Percentiles rank a stretch among this genome's conserved stretches.
Conservation (phyloP, 2,113 vertebrate genomes). For the Takifugu flavidus region DNA sequence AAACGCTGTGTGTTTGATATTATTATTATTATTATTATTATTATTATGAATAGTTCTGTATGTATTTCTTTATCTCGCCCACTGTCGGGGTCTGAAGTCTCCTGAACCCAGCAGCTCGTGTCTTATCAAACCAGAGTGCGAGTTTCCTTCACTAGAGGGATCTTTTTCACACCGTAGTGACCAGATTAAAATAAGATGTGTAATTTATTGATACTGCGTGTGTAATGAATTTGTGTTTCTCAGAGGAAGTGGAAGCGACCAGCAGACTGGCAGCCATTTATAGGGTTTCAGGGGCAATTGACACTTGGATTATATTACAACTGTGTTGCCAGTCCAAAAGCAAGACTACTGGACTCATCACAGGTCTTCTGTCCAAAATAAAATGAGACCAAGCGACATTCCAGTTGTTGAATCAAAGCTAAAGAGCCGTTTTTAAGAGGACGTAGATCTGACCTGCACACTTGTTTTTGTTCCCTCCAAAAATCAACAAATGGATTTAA, state of each 20-base stretch:
- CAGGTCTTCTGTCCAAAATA: no score
- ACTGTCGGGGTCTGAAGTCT: conserved; percentile 58
- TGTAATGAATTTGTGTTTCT: conserved; percentile 45
- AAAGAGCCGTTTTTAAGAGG: no score
- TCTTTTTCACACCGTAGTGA: conserved; percentile 42
- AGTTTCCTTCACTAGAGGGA: conserved; percentile 44
- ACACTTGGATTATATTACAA: neutral
- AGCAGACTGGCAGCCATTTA: neutral
- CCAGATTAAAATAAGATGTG: conserved; percentile 35
- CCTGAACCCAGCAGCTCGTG: conserved; percentile 27
- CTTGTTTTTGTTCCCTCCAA: conserved; percentile 1
- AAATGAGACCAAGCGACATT: no score
- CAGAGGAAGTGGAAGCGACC: conserved; percentile 25
- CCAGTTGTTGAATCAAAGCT: no score
- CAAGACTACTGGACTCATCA: neutral
- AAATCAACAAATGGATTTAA: neutral
- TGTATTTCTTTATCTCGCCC: conserved; percentile 56
- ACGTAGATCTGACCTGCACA: neutral
- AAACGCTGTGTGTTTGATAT: conserved; percentile 72
- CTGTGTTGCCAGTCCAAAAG: conserved; percentile 10
- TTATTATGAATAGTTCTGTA: conserved; percentile 59
- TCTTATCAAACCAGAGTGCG: conserved; percentile 45
- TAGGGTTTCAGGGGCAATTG: no score
- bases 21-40: conserved; percentile 38
- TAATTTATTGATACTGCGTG: conserved; percentile 63